phyloP scores from a whole-genome alignment of 2,113 vertebrate species.

The Strix aluco region DNA sequence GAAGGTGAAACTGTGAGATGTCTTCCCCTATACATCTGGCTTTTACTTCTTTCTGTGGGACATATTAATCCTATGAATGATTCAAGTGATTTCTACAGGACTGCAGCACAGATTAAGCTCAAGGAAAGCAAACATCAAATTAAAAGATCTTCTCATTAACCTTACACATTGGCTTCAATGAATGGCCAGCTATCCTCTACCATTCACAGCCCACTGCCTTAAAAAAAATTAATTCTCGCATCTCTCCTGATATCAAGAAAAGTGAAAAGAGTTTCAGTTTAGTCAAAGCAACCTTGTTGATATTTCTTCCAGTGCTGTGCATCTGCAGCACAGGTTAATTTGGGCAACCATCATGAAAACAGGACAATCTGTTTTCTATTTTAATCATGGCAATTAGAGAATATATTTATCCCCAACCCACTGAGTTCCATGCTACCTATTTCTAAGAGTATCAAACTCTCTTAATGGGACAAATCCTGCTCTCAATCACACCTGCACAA shows the following conservation, averaged over 20 bases:
- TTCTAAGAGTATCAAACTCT: background rate
- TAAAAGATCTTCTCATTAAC: background rate
- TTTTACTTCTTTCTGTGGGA: background rate
- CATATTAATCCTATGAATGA: background rate
- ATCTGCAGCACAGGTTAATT: background rate
- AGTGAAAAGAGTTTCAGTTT: background rate
- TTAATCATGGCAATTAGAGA: background rate
- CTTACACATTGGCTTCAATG: background rate
- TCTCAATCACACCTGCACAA: background rate
- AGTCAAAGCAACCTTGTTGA: background rate
- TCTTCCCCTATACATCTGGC: background rate
- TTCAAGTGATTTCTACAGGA: background rate
- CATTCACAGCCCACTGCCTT: background rate
- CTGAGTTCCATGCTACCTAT: background rate
- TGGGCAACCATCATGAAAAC: background rate
- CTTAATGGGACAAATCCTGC: background rate
- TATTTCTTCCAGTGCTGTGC: background rate
- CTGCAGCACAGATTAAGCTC: background rate
- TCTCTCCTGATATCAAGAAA: background rate
- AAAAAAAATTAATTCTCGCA: background rate
- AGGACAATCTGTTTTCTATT: background rate
- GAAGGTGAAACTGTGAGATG: background rate
- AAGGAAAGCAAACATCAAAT: background rate
- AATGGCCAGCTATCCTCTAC: background rate
- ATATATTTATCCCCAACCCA: background rate